These are phyloP conservation scores for Neolamprologus sp. DNA, from an alignment of 2,113 vertebrate species.

Conservation along the genomic window DNA sequence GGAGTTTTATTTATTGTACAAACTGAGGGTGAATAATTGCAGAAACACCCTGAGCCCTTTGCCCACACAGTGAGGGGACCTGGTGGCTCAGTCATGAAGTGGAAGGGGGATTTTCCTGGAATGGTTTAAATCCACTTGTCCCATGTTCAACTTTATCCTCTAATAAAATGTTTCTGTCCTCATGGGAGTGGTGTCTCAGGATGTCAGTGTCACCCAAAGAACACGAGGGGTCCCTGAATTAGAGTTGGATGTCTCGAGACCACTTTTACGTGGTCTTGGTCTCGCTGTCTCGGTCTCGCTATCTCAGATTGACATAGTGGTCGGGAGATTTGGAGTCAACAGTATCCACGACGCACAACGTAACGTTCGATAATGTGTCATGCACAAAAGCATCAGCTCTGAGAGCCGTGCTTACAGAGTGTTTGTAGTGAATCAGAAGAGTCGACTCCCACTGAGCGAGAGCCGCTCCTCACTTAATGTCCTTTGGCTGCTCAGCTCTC, in stretches of 20 bases:
- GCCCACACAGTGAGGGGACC: background rate
- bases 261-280: background rate
- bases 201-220: background rate
- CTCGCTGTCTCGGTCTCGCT: accelerated
- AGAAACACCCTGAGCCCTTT: background rate
- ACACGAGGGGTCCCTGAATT: background rate
- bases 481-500: too few relatives aligned
- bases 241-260: background rate
- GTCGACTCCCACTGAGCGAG: too few relatives aligned
- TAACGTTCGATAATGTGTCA: background rate
- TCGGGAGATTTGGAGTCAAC: background rate
- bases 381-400: background rate
- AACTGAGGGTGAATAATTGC: background rate
- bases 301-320: background rate
- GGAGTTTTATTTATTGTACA: background rate
- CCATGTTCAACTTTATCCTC: background rate
- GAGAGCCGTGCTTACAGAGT: accelerated
- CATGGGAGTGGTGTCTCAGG: background rate
- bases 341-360: background rate
- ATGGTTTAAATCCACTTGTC: background rate
- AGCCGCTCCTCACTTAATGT: too few relatives aligned
- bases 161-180: background rate
- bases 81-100: background rate
- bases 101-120: background rate
- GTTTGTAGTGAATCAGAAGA: background rate